Conservation (phyloP, 1,140 invertebrate genomes). For the Heliconius congener region DNA sequence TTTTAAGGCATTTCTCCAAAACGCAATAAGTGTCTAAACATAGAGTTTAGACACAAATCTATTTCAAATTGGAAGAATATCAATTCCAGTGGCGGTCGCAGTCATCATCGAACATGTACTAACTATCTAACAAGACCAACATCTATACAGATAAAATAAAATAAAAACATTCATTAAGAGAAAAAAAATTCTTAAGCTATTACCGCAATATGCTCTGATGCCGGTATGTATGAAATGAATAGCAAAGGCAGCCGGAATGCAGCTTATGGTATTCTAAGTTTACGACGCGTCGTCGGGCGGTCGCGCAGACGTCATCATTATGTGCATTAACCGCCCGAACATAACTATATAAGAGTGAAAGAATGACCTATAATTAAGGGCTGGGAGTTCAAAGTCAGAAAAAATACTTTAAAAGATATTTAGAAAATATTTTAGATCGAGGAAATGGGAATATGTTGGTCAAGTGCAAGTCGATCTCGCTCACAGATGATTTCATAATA, state of each 20-base stretch:
- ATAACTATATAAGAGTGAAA: conserved; percentile 22
- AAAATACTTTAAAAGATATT: not conserved
- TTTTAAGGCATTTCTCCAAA: no score
- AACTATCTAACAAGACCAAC: no score
- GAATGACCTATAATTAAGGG: conserved; percentile 34
- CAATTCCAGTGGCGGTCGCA: no score
- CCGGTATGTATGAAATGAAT: conserved; percentile 20
- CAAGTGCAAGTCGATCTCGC: no score
- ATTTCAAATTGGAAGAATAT: no score
- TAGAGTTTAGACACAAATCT: no score
- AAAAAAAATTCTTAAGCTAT: not conserved
- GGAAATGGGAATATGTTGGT: no score
- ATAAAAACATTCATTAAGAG: not conserved
- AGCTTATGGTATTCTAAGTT: conserved; percentile 26
- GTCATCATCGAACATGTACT: no score
- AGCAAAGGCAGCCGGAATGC: conserved; percentile 28
- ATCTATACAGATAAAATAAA: no score
- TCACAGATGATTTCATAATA: no score
- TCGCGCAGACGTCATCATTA: conserved; percentile 25
- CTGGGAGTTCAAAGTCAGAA: not conserved
- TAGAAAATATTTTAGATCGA: not conserved
- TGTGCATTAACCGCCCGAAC: conserved; percentile 26
- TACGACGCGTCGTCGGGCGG: conserved; percentile 20
- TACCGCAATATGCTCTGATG: not conserved
- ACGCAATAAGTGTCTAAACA: no score